Percentiles rank a stretch among this genome's conserved stretches.
Evolutionary conservation across 2,797 vertebrate genomes (phyloP).

Genomic region (Lagorchestes hirsutus): DNA sequence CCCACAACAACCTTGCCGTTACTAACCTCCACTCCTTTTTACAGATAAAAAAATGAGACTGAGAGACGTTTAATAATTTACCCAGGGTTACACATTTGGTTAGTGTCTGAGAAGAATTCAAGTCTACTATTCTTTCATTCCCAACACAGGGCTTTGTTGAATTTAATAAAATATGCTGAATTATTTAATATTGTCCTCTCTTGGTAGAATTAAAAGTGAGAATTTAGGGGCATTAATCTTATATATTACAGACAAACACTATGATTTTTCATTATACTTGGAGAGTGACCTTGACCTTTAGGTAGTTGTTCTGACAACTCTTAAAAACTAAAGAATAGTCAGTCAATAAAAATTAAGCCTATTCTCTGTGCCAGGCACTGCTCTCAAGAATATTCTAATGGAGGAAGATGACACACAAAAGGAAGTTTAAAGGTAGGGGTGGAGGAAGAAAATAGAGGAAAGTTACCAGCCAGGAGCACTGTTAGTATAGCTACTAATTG

Average conservation of each 20-base stretch:
- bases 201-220: neutral
- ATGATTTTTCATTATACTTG: neutral
- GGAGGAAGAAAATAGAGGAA: neutral
- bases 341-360: neutral
- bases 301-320: neutral
- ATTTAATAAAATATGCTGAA: neutral
- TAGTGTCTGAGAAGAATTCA: neutral
- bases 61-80: neutral
- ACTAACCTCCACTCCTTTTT: neutral
- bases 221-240: neutral
- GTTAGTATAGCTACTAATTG: neutral
- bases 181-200: neutral
- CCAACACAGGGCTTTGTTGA: neutral
- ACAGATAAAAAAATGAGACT: neutral
- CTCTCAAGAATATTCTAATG: neutral
- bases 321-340: neutral
- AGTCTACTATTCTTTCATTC: neutral
- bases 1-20: neutral
- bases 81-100: neutral
- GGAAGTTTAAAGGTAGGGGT: neutral
- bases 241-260: neutral
- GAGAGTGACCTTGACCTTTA: neutral
- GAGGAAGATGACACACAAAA: neutral
- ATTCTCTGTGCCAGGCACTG: neutral
- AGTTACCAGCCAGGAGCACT: neutral